Conservation (phyloP, 2,113 vertebrate genomes). For the Rhombomys opimus region DNA sequence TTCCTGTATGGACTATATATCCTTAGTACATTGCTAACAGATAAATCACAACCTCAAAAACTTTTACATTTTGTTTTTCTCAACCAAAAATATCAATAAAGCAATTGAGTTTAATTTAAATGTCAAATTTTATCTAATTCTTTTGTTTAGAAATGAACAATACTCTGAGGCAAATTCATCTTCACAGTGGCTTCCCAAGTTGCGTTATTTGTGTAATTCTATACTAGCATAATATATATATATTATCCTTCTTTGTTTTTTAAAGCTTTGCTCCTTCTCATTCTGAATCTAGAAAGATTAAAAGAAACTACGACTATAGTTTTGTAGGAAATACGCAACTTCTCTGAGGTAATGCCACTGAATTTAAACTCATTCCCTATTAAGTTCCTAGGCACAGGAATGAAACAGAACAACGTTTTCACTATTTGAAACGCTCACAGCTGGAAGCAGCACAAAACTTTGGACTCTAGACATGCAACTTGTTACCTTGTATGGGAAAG, state of each 20-base stretch:
- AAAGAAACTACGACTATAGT: background rate
- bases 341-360: background rate
- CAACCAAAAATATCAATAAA: background rate
- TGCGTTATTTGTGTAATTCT: background rate
- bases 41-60: background rate
- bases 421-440: slow-evolving; percentile 38
- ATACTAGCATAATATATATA: background rate
- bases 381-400: slow-evolving; percentile 9
- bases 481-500: slow-evolving; percentile 22
- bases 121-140: slow-evolving; percentile 41
- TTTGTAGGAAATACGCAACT: slow-evolving; percentile 28
- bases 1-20: background rate
- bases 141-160: slow-evolving; percentile 23
- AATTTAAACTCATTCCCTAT: slow-evolving; percentile 21
- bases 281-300: background rate
- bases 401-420: background rate
- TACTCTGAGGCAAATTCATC: background rate
- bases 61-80: background rate
- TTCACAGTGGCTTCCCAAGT: background rate
- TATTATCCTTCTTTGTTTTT: background rate
- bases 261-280: slow-evolving; percentile 1
- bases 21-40: background rate
- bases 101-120: slow-evolving; percentile 37
- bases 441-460: background rate
- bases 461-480: slow-evolving; percentile 25